Evolutionary conservation across 2,888 invertebrate genomes (phyloP).

Genomic region (Autographa pulchrina): DNA sequence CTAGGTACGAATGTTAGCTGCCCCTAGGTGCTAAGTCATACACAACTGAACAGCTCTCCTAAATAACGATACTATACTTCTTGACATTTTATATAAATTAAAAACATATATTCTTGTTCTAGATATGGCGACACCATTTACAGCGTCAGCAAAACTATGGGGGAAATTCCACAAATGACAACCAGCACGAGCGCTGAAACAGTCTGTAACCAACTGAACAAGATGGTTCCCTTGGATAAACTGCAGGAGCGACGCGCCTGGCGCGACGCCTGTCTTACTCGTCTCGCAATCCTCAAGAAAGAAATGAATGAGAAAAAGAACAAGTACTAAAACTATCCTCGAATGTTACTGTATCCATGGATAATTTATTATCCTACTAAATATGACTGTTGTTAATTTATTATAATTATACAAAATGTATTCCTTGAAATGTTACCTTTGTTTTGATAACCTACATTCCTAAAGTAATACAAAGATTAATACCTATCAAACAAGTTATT

Average conservation of each 20-base stretch:
- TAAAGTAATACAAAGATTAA: background rate
- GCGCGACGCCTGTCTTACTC: slow-evolving; percentile 95
- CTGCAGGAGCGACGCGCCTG: slow-evolving; percentile 93
- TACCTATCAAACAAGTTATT: too few relatives aligned
- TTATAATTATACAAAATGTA: background rate
- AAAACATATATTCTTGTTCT: slow-evolving; percentile 21
- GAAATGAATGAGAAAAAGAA: slow-evolving; percentile 87
- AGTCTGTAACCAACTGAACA: slow-evolving; percentile 93
- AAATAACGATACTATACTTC: too few relatives aligned
- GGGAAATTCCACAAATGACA: slow-evolving; percentile 92
- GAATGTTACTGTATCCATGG: background rate
- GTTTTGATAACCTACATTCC: background rate
- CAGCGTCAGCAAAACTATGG: slow-evolving; percentile 92
- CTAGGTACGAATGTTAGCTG: too few relatives aligned
- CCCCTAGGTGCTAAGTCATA: too few relatives aligned
- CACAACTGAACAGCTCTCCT: too few relatives aligned
- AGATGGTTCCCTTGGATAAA: slow-evolving; percentile 93
- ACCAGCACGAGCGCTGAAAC: slow-evolving; percentile 90
- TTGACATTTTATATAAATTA: too few relatives aligned
- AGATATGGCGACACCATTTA: slow-evolving; percentile 90
- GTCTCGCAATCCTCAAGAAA: slow-evolving; percentile 94
- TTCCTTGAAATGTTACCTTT: background rate
- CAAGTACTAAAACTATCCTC: slow-evolving; percentile 33
- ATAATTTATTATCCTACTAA: background rate
- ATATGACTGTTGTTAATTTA: slow-evolving; percentile 8